These are phyloP conservation scores for Lagorchestes hirsutus DNA, from an alignment of 2,797 vertebrate species.

Conservation along the genomic window DNA sequence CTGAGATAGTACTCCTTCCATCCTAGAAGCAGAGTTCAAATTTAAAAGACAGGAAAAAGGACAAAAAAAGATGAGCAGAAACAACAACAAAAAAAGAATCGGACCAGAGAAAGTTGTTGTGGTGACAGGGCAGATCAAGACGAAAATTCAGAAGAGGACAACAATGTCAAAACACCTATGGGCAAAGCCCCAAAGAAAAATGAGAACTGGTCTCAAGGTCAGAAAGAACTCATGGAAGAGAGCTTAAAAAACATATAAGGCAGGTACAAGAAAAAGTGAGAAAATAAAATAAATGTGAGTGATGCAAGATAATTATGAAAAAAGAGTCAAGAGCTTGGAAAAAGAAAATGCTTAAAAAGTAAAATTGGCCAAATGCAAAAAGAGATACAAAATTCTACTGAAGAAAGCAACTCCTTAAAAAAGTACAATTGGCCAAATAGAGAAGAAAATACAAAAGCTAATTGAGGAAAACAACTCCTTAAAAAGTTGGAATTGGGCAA, in stretches of 20 bases:
- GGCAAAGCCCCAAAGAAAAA: not conserved
- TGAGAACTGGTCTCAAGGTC: not conserved
- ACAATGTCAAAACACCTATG: not conserved
- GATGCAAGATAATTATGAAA: not conserved
- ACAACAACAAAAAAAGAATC: not conserved
- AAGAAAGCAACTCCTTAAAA: not conserved
- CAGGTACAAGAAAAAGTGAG: not conserved
- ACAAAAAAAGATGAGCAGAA: not conserved
- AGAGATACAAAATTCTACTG: not conserved
- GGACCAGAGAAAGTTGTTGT: not conserved
- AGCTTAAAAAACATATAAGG: not conserved
- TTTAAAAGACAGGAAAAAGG: not conserved
- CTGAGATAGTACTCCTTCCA: not conserved
- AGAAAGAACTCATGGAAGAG: not conserved
- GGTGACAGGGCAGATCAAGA: not conserved
- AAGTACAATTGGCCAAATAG: not conserved
- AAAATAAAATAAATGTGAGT: not conserved
- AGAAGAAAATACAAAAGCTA: too few species aligned
- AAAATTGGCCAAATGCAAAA: not conserved
- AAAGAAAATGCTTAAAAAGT: not conserved
- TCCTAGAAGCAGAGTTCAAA: not conserved
- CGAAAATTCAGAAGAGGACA: not conserved
- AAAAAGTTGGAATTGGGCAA: too few species aligned
- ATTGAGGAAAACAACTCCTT: too few species aligned
- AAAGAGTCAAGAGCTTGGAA: not conserved